phyloP scores from a whole-genome alignment of 2,797 vertebrate species.

The Sardinella longiceps region DNA sequence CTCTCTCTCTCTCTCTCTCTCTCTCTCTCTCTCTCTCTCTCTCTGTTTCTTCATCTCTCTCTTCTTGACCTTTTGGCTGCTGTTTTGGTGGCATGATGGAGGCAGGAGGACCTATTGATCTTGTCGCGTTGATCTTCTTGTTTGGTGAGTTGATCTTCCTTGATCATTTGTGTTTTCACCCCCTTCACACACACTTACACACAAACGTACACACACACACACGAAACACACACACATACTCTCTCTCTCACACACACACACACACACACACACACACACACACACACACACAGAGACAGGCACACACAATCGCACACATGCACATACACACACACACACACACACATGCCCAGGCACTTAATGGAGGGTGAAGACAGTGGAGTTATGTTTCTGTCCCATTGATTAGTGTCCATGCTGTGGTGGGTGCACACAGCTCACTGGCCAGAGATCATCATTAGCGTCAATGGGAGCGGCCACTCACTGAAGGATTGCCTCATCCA shows the following conservation, averaged over 20 bases:
- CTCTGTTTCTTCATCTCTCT: not conserved
- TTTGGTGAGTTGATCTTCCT: constrained; percentile 22
- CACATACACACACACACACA: constrained; percentile 7
- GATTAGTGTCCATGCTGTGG: constrained; percentile 4
- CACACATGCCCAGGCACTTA: not conserved
- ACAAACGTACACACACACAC: not conserved
- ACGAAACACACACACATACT: not conserved
- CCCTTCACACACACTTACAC: not conserved
- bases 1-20: constrained; percentile 26
- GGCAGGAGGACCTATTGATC: constrained; percentile 15
- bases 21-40: not conserved
- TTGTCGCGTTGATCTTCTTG: not conserved
- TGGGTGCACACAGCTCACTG: constrained; percentile 13
- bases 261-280: not conserved
- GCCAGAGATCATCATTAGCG: constrained; percentile 23
- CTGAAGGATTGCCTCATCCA: not conserved
- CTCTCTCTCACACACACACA: too few species aligned
- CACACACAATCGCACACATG: not conserved
- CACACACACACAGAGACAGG: not conserved
- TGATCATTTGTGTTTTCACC: constrained; percentile 16
- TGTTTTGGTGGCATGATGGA: constrained; percentile 17
- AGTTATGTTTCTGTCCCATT: constrained; percentile 23
- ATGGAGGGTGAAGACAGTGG: constrained; percentile 11
- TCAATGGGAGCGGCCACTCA: not conserved
- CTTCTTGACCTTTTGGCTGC: not conserved